These are phyloP conservation scores for Macrotrachela quadricornifera DNA, from an alignment of 1,140 invertebrate species.

Conservation along the genomic window DNA sequence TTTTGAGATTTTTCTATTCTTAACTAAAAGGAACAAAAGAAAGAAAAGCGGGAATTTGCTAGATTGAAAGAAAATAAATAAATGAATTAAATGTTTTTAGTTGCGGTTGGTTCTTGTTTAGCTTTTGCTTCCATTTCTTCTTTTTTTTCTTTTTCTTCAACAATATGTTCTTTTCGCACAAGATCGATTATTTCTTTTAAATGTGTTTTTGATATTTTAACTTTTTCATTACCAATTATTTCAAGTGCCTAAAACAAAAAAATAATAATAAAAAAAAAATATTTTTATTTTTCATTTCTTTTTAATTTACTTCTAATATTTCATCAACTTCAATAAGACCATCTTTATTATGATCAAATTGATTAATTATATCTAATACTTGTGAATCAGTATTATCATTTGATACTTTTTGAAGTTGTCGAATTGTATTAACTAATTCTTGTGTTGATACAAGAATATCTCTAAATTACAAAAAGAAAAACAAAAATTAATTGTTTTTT, in stretches of 20 bases:
- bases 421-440: too few relatives aligned
- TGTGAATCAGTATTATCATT: background rate
- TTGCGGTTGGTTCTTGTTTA: too few relatives aligned
- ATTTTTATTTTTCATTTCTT: too few relatives aligned
- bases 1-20: too few relatives aligned
- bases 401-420: background rate
- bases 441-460: too few relatives aligned
- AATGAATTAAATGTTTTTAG: too few relatives aligned
- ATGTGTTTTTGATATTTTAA: slow-evolving; percentile 3
- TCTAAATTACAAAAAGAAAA: too few relatives aligned
- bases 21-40: too few relatives aligned
- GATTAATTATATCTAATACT: background rate
- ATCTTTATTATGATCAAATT: slow-evolving; percentile 4
- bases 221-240: slow-evolving; percentile 6
- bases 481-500: too few relatives aligned
- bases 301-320: slow-evolving; percentile 6
- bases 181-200: slow-evolving; percentile 2
- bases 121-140: background rate
- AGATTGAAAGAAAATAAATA: too few relatives aligned
- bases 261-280: background rate
- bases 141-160: slow-evolving; percentile 3
- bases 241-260: background rate
- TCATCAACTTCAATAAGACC: slow-evolving; percentile 4
- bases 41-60: too few relatives aligned
- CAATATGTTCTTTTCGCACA: slow-evolving; percentile 6